These are phyloP conservation scores for Heptranchias perlo DNA, from an alignment of 2,113 vertebrate genomes.

Conservation along the genomic window DNA sequence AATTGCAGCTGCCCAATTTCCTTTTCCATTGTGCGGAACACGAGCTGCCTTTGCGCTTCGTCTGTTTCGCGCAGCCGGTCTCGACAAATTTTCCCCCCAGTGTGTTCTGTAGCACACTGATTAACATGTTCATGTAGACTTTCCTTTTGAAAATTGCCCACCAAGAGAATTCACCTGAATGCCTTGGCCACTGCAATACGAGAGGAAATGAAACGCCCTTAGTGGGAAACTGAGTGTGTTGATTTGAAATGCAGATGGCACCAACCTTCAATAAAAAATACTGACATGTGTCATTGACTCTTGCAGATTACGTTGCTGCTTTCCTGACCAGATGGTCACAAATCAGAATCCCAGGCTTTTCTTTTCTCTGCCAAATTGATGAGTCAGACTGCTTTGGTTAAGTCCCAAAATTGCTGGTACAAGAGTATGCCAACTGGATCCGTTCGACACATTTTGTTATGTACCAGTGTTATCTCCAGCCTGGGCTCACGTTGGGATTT, in stretches of 20 bases:
- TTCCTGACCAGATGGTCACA: slow-evolving; percentile 20
- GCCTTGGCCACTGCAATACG: background rate
- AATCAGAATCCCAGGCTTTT: background rate
- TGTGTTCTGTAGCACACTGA: background rate
- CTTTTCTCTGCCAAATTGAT: background rate
- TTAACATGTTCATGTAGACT: no score
- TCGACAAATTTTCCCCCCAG: background rate
- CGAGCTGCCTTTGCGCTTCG: background rate
- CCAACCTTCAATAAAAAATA: background rate
- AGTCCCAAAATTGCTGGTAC: background rate
- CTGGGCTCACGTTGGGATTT: background rate
- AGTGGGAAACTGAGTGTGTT: background rate
- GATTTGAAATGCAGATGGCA: background rate
- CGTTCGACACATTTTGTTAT: background rate
- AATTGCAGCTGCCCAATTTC: background rate
- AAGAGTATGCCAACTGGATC: background rate
- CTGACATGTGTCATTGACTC: background rate
- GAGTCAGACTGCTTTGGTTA: background rate
- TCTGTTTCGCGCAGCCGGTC: background rate
- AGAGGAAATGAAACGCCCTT: background rate
- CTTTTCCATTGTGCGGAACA: no score
- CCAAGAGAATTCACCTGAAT: background rate
- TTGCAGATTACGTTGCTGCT: background rate
- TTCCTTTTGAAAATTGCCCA: background rate
- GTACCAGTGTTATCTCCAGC: background rate